Percentiles rank a stretch among this genome's conserved stretches.
Evolutionary conservation across 2,797 vertebrate genomes (phyloP).

Genomic region (Sphenodon punctatus): DNA sequence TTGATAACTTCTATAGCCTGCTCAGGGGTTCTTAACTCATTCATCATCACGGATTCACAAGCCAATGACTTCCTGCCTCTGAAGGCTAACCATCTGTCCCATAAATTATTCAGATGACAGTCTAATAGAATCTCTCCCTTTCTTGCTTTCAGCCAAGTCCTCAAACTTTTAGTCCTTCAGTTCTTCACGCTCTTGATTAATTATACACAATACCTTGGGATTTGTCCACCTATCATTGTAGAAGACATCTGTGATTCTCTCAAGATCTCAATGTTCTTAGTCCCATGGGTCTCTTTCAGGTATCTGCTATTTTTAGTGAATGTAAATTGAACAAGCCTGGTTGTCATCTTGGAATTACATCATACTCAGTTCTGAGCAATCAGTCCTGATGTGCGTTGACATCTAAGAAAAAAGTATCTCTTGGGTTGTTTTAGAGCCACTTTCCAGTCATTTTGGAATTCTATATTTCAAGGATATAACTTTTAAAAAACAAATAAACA

Average conservation of each 20-base stretch:
- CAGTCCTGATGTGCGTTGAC: neutral
- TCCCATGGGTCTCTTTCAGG: fast-evolving
- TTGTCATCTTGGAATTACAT: neutral
- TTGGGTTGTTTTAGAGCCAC: neutral
- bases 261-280: neutral
- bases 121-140: neutral
- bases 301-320: fast-evolving
- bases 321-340: neutral
- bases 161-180: neutral
- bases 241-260: neutral
- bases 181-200: neutral
- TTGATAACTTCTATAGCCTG: fast-evolving
- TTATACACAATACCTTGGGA: neutral
- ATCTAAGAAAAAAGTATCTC: neutral
- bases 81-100: neutral
- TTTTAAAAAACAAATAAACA: no score
- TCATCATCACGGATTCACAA: neutral
- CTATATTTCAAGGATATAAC: neutral
- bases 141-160: neutral
- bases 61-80: neutral
- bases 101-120: neutral
- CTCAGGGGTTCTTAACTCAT: neutral
- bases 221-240: neutral
- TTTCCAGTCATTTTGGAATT: neutral
- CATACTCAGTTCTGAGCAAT: neutral